A percentile compares a stretch with the other conserved stretches of the same genome.
phyloP scores from a whole-genome alignment of 2,113 vertebrate species.

The western clawed frog (Xenopus tropicalis) region DNA sequence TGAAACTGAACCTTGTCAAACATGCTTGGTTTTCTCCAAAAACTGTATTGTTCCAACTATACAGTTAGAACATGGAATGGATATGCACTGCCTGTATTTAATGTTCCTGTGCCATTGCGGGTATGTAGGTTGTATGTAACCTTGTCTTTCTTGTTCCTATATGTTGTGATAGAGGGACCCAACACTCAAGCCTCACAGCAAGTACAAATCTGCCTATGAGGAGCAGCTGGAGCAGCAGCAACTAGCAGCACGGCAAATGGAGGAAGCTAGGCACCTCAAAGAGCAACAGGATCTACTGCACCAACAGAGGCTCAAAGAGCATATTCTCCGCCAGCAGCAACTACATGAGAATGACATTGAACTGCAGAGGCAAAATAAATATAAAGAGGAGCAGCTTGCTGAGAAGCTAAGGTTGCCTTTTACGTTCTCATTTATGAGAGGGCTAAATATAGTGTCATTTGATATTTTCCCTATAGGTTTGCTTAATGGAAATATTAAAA shows the following conservation, averaged over 20 bases:
- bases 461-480: too few relatives aligned
- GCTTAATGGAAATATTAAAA: too few relatives aligned
- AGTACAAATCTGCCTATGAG: constrained; percentile 70
- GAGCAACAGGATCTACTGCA: constrained; percentile 71
- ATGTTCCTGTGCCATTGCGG: too few relatives aligned
- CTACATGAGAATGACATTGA: constrained; percentile 66
- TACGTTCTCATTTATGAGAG: neutral
- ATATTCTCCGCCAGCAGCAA: constrained; percentile 68
- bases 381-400: constrained; percentile 59
- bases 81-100: too few relatives aligned
- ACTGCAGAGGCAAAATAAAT: constrained; percentile 65
- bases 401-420: constrained; percentile 51
- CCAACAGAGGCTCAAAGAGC: constrained; percentile 70
- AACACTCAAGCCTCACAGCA: constrained; percentile 41
- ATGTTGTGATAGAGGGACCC: constrained; percentile 48
- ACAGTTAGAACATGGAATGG: too few relatives aligned
- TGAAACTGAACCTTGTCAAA: too few relatives aligned
- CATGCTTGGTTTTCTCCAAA: too few relatives aligned
- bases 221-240: constrained; percentile 85
- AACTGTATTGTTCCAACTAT: too few relatives aligned
- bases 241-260: constrained; percentile 63
- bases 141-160: neutral
- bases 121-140: too few relatives aligned
- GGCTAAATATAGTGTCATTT: neutral
- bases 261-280: constrained; percentile 69